phyloP scores from a whole-genome alignment of 2,113 vertebrate genomes.

The Chloroceryle aenea region DNA sequence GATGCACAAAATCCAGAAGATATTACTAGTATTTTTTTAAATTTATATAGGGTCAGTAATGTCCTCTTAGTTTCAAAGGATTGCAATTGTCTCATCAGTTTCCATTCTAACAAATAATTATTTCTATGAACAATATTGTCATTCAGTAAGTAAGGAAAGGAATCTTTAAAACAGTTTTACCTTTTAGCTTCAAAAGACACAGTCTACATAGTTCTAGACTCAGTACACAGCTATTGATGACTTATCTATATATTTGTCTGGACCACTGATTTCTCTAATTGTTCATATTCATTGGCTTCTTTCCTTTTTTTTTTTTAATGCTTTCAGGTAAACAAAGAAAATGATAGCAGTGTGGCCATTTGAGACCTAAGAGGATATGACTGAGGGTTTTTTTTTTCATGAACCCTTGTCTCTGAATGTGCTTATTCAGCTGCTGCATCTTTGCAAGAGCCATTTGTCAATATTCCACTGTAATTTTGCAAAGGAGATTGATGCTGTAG shows the following conservation, averaged over 20 bases:
- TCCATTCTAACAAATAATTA: neutral
- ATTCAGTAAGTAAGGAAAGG: neutral
- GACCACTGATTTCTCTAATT: neutral
- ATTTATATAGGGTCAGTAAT: neutral
- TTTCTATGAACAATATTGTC: neutral
- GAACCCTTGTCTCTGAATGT: neutral
- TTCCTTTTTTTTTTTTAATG: neutral
- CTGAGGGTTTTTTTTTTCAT: neutral
- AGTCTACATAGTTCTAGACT: neutral
- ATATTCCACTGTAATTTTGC: neutral
- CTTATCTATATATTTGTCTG: neutral
- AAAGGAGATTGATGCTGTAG: neutral
- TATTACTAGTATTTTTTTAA: neutral
- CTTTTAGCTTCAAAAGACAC: neutral
- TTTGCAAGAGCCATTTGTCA: constrained; percentile 3
- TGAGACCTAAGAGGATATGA: neutral
- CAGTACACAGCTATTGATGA: neutral
- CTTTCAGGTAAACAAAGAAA: neutral
- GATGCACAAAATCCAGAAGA: neutral
- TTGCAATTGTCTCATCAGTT: neutral
- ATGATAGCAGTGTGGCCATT: neutral
- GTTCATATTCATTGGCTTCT: neutral
- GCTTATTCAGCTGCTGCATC: constrained; percentile 25
- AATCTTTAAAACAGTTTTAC: neutral
- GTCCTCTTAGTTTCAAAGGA: neutral